Evolutionary conservation across 2,888 invertebrate species (phyloP), one percentile per base, ranked within the genome.

Genomic region (Tachystola acroxantha): DNA sequence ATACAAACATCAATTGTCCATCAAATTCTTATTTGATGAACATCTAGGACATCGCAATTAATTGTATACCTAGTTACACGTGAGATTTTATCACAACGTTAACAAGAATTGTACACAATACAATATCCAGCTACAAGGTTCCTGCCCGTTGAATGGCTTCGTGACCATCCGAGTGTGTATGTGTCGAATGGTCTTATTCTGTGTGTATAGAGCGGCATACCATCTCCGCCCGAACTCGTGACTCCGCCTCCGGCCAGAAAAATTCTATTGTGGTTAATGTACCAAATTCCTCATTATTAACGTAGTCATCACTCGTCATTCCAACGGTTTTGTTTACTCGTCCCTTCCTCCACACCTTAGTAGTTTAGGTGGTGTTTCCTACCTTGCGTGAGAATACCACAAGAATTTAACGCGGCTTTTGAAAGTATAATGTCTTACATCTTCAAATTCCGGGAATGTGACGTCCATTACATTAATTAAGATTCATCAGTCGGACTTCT

Each of bases 231-330:
- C 54, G 53, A 55, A 61, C 63, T 70, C 70, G 73, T 71, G 71
- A 70, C 72, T 73, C 61, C 67, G 76, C 73, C 79, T 74, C 69
- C 69, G 69, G 73, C 60, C 64, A 77, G 76, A 82, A 81, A 81
- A 78, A 81, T 77, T 81, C 78, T 82, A 80, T 79, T 78, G 84
- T 82, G 78, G 74, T 76, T 79, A 76, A 74, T 74, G 78, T 80
- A 80, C 82, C 75, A 71, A 81, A 85, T 82, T 79, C 79, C 73
- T 71, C 72, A 71, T 77, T 74, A 76, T 78, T 78, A 78, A 71
- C 70, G 63, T 65, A 62, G 64, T 63, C 69, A 67, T 64, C 64
- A 62, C 61, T 66, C 63, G 64, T 60, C 63, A 57, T 64, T 50
- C 53, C 57, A 22, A 51, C 57, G 52, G 60, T 62, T 60, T 64